Evolutionary conservation across 2,113 vertebrate species (phyloP).

Genomic region (Tauraco erythrolophus): DNA sequence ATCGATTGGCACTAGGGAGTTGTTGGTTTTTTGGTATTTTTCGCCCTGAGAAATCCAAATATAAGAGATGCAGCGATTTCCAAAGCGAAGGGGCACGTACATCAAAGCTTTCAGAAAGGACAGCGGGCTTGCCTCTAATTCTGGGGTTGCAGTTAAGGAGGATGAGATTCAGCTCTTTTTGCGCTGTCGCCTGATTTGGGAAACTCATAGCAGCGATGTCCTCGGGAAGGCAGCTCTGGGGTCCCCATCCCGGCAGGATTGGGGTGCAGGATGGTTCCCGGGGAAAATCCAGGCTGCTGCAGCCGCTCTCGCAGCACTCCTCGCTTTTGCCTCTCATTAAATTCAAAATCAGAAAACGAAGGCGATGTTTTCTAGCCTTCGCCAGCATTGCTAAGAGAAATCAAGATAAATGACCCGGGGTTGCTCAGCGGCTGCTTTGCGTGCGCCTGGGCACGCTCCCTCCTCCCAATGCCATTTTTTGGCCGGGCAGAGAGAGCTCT

Average conservation of each 20-base stretch:
- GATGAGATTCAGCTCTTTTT: not conserved
- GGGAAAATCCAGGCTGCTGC: rapidly evolving
- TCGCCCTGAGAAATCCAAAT: not conserved
- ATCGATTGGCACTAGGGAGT: not conserved
- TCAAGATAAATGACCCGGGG: conserved; percentile 55
- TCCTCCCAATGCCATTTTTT: not conserved
- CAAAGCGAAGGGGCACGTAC: not conserved
- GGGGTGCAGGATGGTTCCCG: not conserved
- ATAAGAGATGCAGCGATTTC: not conserved
- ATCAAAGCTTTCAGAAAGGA: not conserved
- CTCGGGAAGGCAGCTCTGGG: rapidly evolving
- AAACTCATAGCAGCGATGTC: rapidly evolving
- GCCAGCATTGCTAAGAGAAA: conserved; percentile 54
- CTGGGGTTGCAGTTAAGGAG: not conserved
- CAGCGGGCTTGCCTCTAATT: not conserved
- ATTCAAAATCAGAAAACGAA: conserved; percentile 25
- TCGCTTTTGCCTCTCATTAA: conserved; percentile 1
- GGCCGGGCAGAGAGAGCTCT: not conserved
- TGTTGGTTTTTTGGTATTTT: not conserved
- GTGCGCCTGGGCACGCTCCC: not conserved
- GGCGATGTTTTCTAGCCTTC: conserved; percentile 33
- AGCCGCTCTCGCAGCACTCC: not conserved
- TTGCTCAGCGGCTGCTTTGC: not conserved
- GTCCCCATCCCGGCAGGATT: not conserved
- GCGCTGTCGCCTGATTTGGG: not conserved